Base-by-base conservation (phyloP, 2,113 vertebrate genomes). In the Polypterus senegalus region DNA sequence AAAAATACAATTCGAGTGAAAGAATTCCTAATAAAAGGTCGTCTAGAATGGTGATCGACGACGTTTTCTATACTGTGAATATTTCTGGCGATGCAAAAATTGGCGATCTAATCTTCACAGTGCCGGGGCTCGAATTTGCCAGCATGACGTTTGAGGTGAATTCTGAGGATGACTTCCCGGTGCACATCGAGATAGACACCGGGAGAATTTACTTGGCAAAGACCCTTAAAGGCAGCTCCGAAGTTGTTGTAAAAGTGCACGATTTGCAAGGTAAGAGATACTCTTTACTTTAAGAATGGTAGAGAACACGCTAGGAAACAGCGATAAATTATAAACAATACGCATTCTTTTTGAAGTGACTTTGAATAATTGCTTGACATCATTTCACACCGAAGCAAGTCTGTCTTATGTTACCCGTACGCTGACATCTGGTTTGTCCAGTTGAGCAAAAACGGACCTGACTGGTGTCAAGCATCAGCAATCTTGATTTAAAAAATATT, bases 31-130 rank as follows among this genome's bases (percentile, higher is more conserved):
- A 69, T 65, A 46, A 67, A 6, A 68, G 81, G 60, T 71, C 61
- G 59, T 64, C 74, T n/a, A 74, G 86, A 48, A 73, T 74, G 1
- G 72, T 79, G 43, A 62, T 74, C 9, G 74, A 78, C 48, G 81
- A 85, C 52, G 62, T 74, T 43, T 70, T 64, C 58, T 86, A 88
- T 77, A 83, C 78, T 1, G 86, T 91, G n/a, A 75, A 74, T 2
- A 79, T 90, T 4, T 75, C 88, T 3, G 77, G 73, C 11, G 78
- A 82, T 47, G 77, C 74, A 4, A 62, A 76, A 9, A 73, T 80
- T 51, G 89, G 91, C 1, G 88, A 89, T 62, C 68, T 86, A 62
- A 76, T 92, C 9, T 92, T 90, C 78, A 91, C 85, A 7, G 76
- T 93, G 5, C 90, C 88, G 43, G 85, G 83, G 60, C 74, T 73